These are phyloP conservation scores for Boloria selene DNA, from an alignment of 2,888 invertebrate genomes.

Conservation along the genomic window DNA sequence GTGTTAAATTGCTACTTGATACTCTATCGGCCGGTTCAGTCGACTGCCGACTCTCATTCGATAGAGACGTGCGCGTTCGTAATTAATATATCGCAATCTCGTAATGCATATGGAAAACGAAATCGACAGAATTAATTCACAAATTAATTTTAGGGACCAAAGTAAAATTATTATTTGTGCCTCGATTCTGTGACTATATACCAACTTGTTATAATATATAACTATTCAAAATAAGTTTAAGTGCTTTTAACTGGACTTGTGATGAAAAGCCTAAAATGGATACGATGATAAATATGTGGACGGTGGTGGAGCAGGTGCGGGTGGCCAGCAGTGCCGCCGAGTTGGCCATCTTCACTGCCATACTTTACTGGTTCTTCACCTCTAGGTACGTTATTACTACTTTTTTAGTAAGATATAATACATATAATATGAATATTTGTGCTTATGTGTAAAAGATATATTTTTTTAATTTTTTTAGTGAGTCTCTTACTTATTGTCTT, in stretches of 20 bases:
- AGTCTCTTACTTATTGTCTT: too few relatives aligned
- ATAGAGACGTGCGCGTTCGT: constrained; percentile 32
- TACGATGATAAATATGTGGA: constrained; percentile 75
- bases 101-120: constrained; percentile 23
- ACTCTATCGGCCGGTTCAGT: constrained; percentile 40
- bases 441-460: too few relatives aligned
- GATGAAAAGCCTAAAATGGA: constrained; percentile 72
- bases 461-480: too few relatives aligned
- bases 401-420: constrained; percentile 14
- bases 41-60: constrained; percentile 29
- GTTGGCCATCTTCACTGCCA: constrained; percentile 83
- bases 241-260: constrained; percentile 62
- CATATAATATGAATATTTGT: too few relatives aligned
- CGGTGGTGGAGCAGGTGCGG: constrained; percentile 74
- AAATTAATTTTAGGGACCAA: constrained; percentile 16
- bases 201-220: constrained; percentile 8
- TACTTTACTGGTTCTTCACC: constrained; percentile 84
- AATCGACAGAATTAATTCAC: constrained; percentile 21
- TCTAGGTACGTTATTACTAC: constrained; percentile 74
- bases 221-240: constrained; percentile 52
- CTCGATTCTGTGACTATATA: constrained; percentile 36
- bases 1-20: constrained; percentile 41
- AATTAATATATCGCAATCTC: neutral
- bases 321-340: constrained; percentile 83
- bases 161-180: constrained; percentile 23